Percentiles rank a stretch among this genome's conserved stretches.
phyloP scores from a whole-genome alignment of 2,797 vertebrate genomes.

The Hippoglossus hippoglossus region DNA sequence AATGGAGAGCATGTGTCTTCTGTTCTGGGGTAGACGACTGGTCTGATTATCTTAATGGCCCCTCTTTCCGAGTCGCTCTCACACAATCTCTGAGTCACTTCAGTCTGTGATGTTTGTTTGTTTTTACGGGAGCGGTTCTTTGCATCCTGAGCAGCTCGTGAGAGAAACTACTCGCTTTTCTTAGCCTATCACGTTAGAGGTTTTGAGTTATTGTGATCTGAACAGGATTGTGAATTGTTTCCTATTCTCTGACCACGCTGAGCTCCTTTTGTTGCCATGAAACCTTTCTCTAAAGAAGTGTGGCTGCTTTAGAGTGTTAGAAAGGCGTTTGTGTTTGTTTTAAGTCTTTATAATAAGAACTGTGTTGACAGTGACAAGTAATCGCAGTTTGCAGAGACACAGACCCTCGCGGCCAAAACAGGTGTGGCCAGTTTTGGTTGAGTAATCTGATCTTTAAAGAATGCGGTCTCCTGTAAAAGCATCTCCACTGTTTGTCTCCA shows the following conservation, averaged over 20 bases:
- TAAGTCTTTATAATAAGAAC: not conserved
- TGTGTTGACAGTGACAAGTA: conserved; percentile 7
- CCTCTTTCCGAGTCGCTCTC: conserved; percentile 5
- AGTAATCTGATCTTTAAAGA: conserved; percentile 53
- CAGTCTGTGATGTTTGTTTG: too few relatives aligned
- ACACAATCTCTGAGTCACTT: not conserved
- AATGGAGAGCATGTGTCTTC: conserved; percentile 46
- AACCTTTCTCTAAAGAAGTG: conserved; percentile 7
- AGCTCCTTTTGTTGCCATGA: not conserved
- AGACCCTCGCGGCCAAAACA: conserved; percentile 21
- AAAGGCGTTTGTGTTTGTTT: conserved; percentile 25
- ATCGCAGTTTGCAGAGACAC: not conserved
- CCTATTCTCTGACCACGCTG: not conserved
- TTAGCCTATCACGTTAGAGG: too few relatives aligned
- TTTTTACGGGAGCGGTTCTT: not conserved
- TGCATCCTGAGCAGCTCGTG: too few relatives aligned
- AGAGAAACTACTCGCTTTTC: too few relatives aligned
- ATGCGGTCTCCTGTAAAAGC: conserved; percentile 18
- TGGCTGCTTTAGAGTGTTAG: not conserved
- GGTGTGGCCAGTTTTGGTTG: conserved; percentile 60
- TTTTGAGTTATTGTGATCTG: too few relatives aligned
- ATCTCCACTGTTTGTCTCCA: not conserved
- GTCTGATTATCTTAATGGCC: conserved; percentile 25
- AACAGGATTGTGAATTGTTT: not conserved
- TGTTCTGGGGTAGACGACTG: conserved; percentile 2